Evolutionary conservation across 2,113 vertebrate species (phyloP).

Genomic region (Parus major): DNA sequence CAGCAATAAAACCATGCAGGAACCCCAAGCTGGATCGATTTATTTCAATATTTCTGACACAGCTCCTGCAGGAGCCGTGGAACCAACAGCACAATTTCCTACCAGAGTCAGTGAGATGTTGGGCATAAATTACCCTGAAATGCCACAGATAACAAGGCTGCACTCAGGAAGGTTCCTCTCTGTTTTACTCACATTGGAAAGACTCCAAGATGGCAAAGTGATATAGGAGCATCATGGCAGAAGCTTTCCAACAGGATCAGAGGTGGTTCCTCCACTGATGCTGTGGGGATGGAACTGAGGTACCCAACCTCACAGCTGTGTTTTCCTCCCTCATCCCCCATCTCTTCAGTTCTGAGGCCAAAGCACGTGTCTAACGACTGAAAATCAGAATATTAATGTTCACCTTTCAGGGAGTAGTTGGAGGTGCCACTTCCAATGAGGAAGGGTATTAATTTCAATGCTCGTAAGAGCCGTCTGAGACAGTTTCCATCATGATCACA

Average conservation of each 20-base stretch:
- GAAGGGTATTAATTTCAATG: not conserved
- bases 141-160: conserved; percentile 57
- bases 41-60: conserved; percentile 57
- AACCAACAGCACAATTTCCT: not conserved
- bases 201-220: not conserved
- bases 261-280: not conserved
- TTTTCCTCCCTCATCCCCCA: not conserved
- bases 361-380: not conserved
- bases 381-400: not conserved
- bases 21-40: conserved; percentile 1
- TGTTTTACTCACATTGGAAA: not conserved
- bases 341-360: not conserved
- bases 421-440: not conserved
- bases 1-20: conserved; percentile 37
- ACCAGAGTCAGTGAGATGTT: not conserved
- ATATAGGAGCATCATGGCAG: not conserved
- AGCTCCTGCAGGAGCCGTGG: not conserved
- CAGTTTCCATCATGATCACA: conserved; percentile 3
- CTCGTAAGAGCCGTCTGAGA: not conserved
- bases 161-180: not conserved
- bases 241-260: not conserved
- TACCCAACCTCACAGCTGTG: not conserved
- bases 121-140: conserved; percentile 59
- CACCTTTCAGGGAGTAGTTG: not conserved
- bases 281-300: too few species aligned